Evolutionary conservation across 2,797 vertebrate genomes (phyloP).

Genomic region (Semotilus atromaculatus): DNA sequence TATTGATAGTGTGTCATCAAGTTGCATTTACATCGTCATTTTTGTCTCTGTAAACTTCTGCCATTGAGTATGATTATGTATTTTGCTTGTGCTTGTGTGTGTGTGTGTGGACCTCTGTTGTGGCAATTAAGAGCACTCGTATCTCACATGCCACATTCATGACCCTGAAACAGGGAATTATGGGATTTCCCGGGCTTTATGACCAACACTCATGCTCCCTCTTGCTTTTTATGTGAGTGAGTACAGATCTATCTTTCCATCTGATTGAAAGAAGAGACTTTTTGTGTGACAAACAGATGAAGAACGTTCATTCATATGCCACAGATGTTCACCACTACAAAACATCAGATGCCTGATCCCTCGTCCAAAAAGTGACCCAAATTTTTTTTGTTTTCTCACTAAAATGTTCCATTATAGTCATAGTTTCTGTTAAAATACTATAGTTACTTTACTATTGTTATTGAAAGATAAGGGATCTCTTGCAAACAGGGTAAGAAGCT

Average conservation of each 20-base stretch:
- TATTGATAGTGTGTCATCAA: background rate
- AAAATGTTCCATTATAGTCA: background rate
- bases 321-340: conserved; percentile 21
- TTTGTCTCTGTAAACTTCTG: background rate
- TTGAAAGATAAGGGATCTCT: background rate
- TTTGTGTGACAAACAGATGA: conserved; percentile 15
- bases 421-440: background rate
- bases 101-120: conserved; percentile 13
- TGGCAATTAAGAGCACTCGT: background rate
- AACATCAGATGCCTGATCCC: background rate
- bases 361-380: background rate
- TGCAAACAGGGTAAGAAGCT: background rate
- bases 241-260: background rate
- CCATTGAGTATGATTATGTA: background rate
- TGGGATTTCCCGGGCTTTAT: conserved; percentile 59
- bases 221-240: background rate
- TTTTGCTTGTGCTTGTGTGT: conserved; percentile 43
- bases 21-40: background rate
- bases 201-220: background rate
- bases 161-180: conserved; percentile 76
- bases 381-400: background rate
- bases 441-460: background rate
- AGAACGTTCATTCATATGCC: conserved; percentile 5
- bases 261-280: conserved; percentile 2
- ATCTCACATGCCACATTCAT: conserved; percentile 71